Evolutionary conservation across 92 coral and sea anemone genomes (phyloP), one percentile per base, ranked within the genome.

Genomic region (Zoanthus solanderi): DNA sequence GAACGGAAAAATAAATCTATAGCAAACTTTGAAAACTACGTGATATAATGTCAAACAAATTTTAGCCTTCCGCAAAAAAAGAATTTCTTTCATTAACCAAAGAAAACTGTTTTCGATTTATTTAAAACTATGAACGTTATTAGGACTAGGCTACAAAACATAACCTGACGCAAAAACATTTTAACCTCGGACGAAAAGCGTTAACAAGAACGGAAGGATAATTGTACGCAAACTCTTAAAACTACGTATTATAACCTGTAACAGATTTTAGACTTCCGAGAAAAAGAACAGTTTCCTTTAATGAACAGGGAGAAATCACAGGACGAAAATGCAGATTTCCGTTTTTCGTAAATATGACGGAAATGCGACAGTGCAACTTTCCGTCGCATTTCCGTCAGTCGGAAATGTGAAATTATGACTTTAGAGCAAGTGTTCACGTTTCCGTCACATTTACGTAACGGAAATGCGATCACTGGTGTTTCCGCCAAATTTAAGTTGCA

Each of bases 361-460:
- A 18, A 66, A 66, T 66, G 72, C 32, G 37, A 66, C 28, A 31
- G 72, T 66, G 37, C 72, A 66, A 66, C 72, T 66, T 66, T 66
- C 72, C 72, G 72, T 66, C 72, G 72, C 72, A 66, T 66, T 66
- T 66, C 72, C 72, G 72, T 66, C 72, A 66, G 72, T 66, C 72
- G 72, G 72, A 66, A 66, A 66, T 66, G 72, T 66, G 72, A 32
- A 66, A 66, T 37, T 37, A n/a, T 31, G 72, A 66, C 72, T 66
- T 66, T 66, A 66, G 9, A 66, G 72, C 34, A 66, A 66, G 30
- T 66, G 72, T 66, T 66, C 72, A 18, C 72, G 72, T 66, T 72
- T 72, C 76, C 76, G 76, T 72, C 76, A 72, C 31, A 32, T 72
- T 42, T 72, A 72, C 76, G 76, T 72, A 72, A 72, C 72, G 72